These are phyloP conservation scores for Metaphire vulgaris DNA, from an alignment of 1,140 invertebrate species.

Conservation along the genomic window DNA sequence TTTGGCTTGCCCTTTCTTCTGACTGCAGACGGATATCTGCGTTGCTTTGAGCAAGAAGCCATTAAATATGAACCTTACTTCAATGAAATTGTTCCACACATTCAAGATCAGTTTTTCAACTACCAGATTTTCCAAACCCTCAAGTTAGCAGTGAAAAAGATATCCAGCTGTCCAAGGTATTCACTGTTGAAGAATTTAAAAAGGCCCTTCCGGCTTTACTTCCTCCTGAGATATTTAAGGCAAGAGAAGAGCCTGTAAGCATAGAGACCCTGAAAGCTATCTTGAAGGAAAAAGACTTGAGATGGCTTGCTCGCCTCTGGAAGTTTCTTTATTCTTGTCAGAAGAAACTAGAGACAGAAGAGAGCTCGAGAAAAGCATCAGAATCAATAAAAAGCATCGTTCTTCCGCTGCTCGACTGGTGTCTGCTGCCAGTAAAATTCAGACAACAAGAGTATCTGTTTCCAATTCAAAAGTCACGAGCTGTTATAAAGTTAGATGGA, in stretches of 20 bases:
- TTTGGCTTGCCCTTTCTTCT: constrained; percentile 24
- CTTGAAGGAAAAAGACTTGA: not conserved
- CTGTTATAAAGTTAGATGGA: not conserved
- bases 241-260: not conserved
- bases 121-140: not conserved
- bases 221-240: not conserved
- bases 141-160: not conserved
- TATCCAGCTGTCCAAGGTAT: not conserved
- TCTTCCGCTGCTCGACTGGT: not conserved
- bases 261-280: not conserved
- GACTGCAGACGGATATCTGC: constrained; percentile 7
- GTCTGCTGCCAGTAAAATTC: not conserved
- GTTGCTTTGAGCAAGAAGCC: not conserved
- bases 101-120: not conserved
- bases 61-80: not conserved
- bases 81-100: not conserved
- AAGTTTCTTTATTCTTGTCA: not conserved
- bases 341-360: not conserved
- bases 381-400: not conserved
- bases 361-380: not conserved
- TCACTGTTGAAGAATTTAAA: not conserved
- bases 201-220: not conserved
- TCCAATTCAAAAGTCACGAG: not conserved
- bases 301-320: not conserved
- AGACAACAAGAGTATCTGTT: not conserved